Conservation (phyloP, 2,113 vertebrate genomes). For the Macquaria ambigua region DNA sequence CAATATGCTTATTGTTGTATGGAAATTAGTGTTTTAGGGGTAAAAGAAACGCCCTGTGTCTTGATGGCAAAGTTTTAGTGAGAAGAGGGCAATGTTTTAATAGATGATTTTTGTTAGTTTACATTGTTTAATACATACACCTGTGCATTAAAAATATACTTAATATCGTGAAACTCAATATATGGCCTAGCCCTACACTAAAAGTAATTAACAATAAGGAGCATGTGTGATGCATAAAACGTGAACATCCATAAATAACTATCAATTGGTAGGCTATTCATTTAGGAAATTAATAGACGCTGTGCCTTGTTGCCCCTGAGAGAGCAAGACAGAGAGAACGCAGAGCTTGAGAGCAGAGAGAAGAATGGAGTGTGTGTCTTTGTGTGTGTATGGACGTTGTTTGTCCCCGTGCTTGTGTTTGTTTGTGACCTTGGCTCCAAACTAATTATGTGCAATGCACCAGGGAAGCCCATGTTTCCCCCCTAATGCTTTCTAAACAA, state of each 20-base stretch:
- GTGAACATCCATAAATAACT: constrained; percentile 68
- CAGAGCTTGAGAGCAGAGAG: constrained; percentile 27
- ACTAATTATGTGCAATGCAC: constrained; percentile 81
- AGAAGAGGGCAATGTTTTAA: not conserved
- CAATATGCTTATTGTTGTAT: constrained; percentile 51
- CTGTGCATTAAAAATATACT: constrained; percentile 2
- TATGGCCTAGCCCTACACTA: not conserved
- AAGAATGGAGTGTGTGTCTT: constrained; percentile 45
- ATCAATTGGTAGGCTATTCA: constrained; percentile 69
- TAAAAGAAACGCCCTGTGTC: not conserved
- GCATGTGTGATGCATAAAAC: constrained; percentile 56
- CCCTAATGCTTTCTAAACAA: constrained; percentile 78
- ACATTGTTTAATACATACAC: constrained; percentile 27
- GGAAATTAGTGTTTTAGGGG: constrained; percentile 19
- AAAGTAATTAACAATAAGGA: constrained; percentile 60
- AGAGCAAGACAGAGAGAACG: constrained; percentile 44
- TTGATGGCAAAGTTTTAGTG: not conserved
- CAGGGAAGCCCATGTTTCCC: constrained; percentile 67
- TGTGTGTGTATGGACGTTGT: constrained; percentile 18
- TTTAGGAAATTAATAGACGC: constrained; percentile 76
- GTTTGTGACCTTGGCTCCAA: constrained; percentile 79
- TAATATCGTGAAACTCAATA: not conserved
- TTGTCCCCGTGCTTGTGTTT: constrained; percentile 61
- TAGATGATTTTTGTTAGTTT: not conserved
- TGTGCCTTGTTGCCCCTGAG: constrained; percentile 64